These are phyloP conservation scores for Cygnus olor DNA, from an alignment of 2,797 vertebrate species.

Conservation along the genomic window DNA sequence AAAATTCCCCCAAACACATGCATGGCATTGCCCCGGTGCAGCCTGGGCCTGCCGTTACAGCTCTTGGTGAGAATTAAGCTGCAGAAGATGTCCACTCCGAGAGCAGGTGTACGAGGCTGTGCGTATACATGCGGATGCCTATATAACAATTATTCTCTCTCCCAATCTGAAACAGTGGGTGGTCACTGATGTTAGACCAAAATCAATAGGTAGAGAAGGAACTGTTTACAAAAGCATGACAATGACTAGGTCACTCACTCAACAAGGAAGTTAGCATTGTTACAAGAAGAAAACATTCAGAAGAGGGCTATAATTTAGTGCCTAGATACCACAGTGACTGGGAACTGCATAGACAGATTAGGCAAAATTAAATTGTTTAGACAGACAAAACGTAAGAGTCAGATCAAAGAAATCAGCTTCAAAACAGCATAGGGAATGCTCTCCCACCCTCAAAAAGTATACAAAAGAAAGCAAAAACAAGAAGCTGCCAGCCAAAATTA, in stretches of 20 bases:
- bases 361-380: slow-evolving; percentile 53
- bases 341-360: slow-evolving; percentile 42
- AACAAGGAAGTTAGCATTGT: slow-evolving; percentile 40
- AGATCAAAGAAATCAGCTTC: slow-evolving; percentile 46
- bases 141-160: slow-evolving; percentile 44
- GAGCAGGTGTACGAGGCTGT: neutral
- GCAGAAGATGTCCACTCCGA: neutral
- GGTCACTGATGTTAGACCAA: slow-evolving; percentile 32
- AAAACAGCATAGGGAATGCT: neutral
- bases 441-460: slow-evolving; percentile 14
- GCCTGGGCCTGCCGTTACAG: neutral
- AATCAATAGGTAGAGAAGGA: slow-evolving; percentile 67
- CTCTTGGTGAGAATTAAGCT: neutral
- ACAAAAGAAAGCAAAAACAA: slow-evolving; percentile 40
- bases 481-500: slow-evolving; percentile 61
- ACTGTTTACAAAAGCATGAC: slow-evolving; percentile 59
- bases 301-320: slow-evolving; percentile 48
- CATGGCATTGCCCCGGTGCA: neutral
- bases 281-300: slow-evolving; percentile 42
- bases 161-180: slow-evolving; percentile 28
- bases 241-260: slow-evolving; percentile 32
- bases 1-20: neutral
- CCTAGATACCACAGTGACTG: slow-evolving; percentile 43
- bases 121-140: neutral
- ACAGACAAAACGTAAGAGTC: neutral